Evolutionary conservation across 2,797 vertebrate genomes (phyloP), one percentile per base, ranked within the genome.

Genomic region (Sphenodon punctatus): DNA sequence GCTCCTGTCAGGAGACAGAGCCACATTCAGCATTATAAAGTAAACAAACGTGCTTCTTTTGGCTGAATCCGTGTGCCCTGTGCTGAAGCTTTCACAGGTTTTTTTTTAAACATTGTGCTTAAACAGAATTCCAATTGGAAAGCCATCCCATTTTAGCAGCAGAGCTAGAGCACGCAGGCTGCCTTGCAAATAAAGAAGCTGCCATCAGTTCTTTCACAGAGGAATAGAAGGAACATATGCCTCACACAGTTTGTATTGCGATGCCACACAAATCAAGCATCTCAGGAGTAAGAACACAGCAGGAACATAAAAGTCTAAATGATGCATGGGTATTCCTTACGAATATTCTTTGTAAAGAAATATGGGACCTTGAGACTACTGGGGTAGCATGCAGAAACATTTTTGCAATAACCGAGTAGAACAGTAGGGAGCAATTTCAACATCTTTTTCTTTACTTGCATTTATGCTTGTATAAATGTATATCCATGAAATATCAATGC

Each of bases 251-350:
- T 3, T 61, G 60, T 41, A 64, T 64, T 78, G 51, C 56, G 58
- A 20, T 79, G 61, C 46, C 75, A 22, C 77, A 38, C 80, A 81
- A 87, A 87, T 84, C 83, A 80, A 51, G 70, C 53, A 55, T 6
- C 10, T 25, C 56, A 22, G 53, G 34, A 34, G 53, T 17, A 34
- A 53, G 17, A 42, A 71, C 70, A n/a, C 27, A 67, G 42, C 66
- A 72, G 22, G 67, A 71, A 66, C 22, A 27, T 1, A 17, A 36
- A 22, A n/a, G 45, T 68, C 48, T 61, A 69, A 65, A 38, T 10
- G 20, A 76, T 8, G 43, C 22, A 5, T 69, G 41, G 20, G 20
- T 20, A 36, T 58, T 58, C 32, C 58, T 32, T 58, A 23, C 19
- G 27, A 30, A 53, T 30, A 53, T 27, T 53, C 53, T 49, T 8